A percentile compares a stretch with the other conserved stretches of the same genome.
Conservation (phyloP, 2,113 vertebrate species). For the Corythoichthys haematopterus region DNA sequence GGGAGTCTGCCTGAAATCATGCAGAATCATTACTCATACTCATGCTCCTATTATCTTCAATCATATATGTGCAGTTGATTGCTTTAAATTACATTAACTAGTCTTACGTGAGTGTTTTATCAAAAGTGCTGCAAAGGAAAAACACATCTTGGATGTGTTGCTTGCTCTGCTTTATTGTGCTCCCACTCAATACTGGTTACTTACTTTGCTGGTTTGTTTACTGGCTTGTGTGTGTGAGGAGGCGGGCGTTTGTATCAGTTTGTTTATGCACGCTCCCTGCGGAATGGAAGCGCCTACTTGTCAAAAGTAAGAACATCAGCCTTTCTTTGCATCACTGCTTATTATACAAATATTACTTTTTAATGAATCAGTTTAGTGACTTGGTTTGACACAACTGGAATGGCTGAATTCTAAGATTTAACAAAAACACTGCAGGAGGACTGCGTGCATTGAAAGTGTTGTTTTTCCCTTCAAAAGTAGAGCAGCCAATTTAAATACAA, state of each 20-base stretch:
- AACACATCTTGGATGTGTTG: constrained; percentile 36
- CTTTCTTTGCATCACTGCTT: constrained; percentile 3
- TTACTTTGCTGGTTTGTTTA: constrained; percentile 40
- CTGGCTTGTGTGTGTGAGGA: constrained; percentile 24
- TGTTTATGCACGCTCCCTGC: constrained; percentile 32
- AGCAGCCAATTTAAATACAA: constrained; percentile 27
- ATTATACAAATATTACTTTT: neutral
- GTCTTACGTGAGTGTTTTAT: neutral
- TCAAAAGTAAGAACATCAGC: neutral
- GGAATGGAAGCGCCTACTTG: constrained; percentile 14
- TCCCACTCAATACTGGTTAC: constrained; percentile 24
- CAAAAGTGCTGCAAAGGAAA: constrained; percentile 8
- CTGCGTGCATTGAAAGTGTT: constrained; percentile 33
- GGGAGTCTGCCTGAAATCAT: neutral
- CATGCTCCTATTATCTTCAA: neutral
- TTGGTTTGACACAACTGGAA: neutral
- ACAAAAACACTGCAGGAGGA: constrained; percentile 26
- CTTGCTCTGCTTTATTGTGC: constrained; percentile 26
- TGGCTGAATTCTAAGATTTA: constrained; percentile 27
- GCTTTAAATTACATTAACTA: neutral
- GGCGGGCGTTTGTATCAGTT: constrained; percentile 2
- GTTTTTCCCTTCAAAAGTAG: constrained; percentile 39
- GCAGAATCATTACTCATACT: neutral
- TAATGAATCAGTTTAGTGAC: neutral
- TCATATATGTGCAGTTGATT: neutral